Percentiles rank a stretch among this genome's conserved stretches.
Conservation (phyloP, 2,113 vertebrate genomes). For the Pantherophis guttatus region DNA sequence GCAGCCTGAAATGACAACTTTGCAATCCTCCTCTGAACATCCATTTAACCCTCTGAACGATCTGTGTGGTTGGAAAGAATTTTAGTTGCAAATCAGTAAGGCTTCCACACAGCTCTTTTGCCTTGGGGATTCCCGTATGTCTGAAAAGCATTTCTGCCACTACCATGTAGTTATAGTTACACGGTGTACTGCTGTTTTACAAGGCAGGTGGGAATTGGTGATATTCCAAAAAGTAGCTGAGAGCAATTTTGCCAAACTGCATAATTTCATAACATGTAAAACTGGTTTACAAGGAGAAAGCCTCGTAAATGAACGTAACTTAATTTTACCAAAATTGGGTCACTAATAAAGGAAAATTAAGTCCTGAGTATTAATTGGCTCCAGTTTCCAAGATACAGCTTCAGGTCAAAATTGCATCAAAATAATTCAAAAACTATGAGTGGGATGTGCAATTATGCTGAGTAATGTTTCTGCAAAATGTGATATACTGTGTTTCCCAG, state of each 20-base stretch:
- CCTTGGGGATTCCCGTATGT: neutral
- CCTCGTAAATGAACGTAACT: too few species aligned
- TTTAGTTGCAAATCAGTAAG: neutral
- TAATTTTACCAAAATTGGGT: too few species aligned
- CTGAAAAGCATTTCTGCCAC: neutral
- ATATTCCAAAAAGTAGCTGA: neutral
- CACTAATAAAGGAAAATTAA: too few species aligned
- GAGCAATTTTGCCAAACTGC: neutral
- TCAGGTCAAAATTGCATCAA: too few species aligned
- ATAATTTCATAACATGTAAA: neutral
- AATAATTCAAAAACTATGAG: too few species aligned
- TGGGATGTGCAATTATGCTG: too few species aligned
- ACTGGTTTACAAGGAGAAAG: too few species aligned
- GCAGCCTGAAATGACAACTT: constrained; percentile 45
- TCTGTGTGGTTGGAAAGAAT: neutral
- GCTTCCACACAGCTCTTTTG: neutral
- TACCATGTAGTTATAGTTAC: neutral
- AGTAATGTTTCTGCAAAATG: too few species aligned
- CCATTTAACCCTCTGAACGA: constrained; percentile 24
- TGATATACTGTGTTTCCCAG: too few species aligned
- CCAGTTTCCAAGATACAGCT: too few species aligned
- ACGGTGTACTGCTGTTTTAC: neutral
- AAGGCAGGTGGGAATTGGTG: neutral
- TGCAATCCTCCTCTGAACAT: constrained; percentile 17
- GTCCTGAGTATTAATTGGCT: too few species aligned